phyloP scores from a whole-genome alignment of 2,888 invertebrate species.

The Fissipunctia ypsillon region DNA sequence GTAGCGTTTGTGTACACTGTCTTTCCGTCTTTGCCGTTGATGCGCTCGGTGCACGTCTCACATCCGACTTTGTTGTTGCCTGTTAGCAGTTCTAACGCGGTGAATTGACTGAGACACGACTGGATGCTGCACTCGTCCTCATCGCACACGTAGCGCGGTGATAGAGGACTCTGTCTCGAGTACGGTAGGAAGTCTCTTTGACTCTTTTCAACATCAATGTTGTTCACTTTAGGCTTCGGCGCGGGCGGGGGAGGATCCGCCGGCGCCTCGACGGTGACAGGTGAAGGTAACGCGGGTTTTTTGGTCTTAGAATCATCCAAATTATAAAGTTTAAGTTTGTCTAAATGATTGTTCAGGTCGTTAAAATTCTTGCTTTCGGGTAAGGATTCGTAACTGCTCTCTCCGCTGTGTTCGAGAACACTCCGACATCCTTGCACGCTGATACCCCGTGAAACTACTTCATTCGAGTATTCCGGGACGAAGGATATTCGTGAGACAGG shows the following conservation, averaged over 20 bases:
- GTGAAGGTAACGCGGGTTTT: constrained; percentile 77
- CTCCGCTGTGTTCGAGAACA: constrained; percentile 82
- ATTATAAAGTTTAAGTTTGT: constrained; percentile 81
- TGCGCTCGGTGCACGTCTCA: constrained; percentile 95
- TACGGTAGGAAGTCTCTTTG: constrained; percentile 80
- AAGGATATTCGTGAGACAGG: constrained; percentile 83
- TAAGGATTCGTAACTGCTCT: constrained; percentile 81
- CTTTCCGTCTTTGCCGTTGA: constrained; percentile 92
- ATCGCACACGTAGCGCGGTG: constrained; percentile 93
- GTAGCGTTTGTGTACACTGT: constrained; percentile 95
- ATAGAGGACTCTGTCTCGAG: constrained; percentile 88
- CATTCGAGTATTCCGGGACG: constrained; percentile 84
- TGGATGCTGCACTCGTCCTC: constrained; percentile 96
- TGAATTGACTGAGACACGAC: constrained; percentile 98
- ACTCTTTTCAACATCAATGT: constrained; percentile 78
- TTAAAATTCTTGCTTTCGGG: constrained; percentile 76
- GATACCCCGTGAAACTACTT: constrained; percentile 84
- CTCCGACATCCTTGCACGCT: constrained; percentile 83
- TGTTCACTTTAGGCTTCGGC: constrained; percentile 78
- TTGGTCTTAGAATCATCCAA: constrained; percentile 74
- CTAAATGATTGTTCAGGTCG: constrained; percentile 79
- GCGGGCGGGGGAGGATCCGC: constrained; percentile 72
- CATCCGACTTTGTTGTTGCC: constrained; percentile 98
- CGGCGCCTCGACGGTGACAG: constrained; percentile 71
- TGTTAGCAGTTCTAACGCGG: constrained; percentile 96